phyloP scores from a whole-genome alignment of 2,888 invertebrate species.

The Icerya purchasi region DNA sequence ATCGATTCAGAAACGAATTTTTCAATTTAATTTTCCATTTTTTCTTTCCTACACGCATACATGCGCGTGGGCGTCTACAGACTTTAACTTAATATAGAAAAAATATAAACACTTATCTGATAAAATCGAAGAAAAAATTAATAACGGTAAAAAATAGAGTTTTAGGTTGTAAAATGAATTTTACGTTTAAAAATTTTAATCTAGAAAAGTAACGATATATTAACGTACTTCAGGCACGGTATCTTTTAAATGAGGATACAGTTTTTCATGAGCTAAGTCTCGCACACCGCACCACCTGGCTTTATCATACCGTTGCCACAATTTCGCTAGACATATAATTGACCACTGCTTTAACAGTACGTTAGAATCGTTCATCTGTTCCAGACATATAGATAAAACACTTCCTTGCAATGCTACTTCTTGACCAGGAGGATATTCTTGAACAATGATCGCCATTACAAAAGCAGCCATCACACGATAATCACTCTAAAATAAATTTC shows the following conservation, averaged over 20 bases:
- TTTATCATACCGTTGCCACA: conserved; percentile 75
- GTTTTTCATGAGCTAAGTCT: conserved; percentile 89
- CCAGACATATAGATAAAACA: conserved; percentile 75
- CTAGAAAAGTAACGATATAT: neutral
- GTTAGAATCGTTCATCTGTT: conserved; percentile 54
- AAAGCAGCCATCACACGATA: conserved; percentile 86
- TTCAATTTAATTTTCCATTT: no score
- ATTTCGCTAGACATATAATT: conserved; percentile 68
- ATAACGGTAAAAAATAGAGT: no score
- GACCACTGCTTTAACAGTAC: conserved; percentile 64
- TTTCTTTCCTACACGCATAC: no score
- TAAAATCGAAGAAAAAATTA: no score
- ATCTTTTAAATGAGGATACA: conserved; percentile 58
- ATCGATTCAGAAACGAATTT: no score
- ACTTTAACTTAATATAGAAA: no score
- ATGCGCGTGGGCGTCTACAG: no score
- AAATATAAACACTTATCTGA: no score
- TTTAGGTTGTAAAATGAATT: no score
- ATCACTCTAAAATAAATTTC: conserved; percentile 42
- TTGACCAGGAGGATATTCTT: conserved; percentile 70
- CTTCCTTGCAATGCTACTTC: conserved; percentile 76
- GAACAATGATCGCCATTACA: conserved; percentile 80
- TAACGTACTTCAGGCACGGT: conserved; percentile 55
- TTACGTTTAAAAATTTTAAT: neutral
- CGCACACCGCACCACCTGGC: conserved; percentile 88